phyloP scores from a whole-genome alignment of 2,797 vertebrate species.

The Myotis myotis region DNA sequence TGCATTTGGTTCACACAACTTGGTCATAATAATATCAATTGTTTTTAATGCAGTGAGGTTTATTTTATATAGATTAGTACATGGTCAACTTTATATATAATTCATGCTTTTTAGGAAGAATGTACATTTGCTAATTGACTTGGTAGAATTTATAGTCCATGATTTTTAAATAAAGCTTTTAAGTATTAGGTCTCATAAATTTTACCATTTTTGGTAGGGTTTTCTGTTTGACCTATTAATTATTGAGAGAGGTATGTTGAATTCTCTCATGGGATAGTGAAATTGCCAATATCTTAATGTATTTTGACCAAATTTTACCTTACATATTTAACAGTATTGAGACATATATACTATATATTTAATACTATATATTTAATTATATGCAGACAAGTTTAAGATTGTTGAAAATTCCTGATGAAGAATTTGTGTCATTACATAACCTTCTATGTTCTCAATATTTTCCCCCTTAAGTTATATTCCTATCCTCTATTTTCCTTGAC shows the following conservation, averaged over 20 bases:
- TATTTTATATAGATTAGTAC: not conserved
- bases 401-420: not conserved
- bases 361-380: not conserved
- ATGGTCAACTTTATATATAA: not conserved
- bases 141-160: not conserved
- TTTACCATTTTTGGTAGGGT: not conserved
- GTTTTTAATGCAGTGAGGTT: not conserved
- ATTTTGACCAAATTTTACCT: not conserved
- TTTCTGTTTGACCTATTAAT: not conserved
- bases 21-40: not conserved
- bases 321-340: not conserved
- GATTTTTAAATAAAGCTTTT: not conserved
- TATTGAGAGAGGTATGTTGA: not conserved
- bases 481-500: not conserved
- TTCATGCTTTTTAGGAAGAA: not conserved
- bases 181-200: not conserved
- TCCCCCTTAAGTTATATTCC: not conserved
- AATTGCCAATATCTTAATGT: not conserved
- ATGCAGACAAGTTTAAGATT: not conserved
- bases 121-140: not conserved
- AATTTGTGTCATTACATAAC: not conserved
- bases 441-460: not conserved
- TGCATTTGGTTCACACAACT: not conserved
- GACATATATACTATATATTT: not conserved
- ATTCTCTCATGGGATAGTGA: not conserved